These are phyloP conservation scores for Tiliqua scincoides DNA, from an alignment of 2,113 vertebrate genomes.

Conservation along the genomic window DNA sequence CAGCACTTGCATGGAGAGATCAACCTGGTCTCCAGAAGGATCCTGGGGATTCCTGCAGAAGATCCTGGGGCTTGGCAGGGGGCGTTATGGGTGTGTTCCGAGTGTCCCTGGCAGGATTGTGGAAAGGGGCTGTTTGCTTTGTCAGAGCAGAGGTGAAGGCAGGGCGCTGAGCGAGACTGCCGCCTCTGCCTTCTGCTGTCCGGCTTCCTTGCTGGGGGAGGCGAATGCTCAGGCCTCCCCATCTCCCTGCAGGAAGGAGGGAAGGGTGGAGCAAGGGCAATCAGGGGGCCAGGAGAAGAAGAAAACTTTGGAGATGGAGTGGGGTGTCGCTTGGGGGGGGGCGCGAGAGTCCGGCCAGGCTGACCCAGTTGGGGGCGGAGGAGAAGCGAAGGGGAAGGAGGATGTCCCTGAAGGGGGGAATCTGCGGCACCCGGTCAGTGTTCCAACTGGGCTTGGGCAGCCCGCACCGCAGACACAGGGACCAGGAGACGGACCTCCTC, in stretches of 20 bases:
- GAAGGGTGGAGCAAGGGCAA: not conserved
- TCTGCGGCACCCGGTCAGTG: no score
- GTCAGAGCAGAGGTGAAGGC: not conserved
- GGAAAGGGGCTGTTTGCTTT: not conserved
- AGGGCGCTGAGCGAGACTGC: not conserved
- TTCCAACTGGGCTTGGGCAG: not conserved
- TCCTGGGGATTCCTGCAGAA: not conserved
- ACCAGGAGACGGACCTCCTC: not conserved
- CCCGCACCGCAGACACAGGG: not conserved
- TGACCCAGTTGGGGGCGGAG: not conserved
- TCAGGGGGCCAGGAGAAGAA: not conserved
- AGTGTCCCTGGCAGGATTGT: not conserved
- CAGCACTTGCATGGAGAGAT: not conserved
- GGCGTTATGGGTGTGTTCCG: not conserved
- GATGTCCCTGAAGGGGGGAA: not conserved
- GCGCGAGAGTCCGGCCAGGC: not conserved
- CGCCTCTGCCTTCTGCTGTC: conserved; percentile 2
- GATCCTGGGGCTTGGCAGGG: no score
- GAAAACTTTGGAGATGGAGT: not conserved
- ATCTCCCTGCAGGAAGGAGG: not conserved
- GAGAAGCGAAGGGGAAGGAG: not conserved
- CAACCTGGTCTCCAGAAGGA: not conserved
- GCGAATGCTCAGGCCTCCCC: not conserved
- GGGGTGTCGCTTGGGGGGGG: not conserved
- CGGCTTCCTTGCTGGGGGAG: not conserved